A percentile compares a stretch with the other conserved stretches of the same genome.
These are phyloP conservation scores for Halcyon smyrnensis DNA, from an alignment of 2,797 vertebrate genomes.

Conservation along the genomic window DNA sequence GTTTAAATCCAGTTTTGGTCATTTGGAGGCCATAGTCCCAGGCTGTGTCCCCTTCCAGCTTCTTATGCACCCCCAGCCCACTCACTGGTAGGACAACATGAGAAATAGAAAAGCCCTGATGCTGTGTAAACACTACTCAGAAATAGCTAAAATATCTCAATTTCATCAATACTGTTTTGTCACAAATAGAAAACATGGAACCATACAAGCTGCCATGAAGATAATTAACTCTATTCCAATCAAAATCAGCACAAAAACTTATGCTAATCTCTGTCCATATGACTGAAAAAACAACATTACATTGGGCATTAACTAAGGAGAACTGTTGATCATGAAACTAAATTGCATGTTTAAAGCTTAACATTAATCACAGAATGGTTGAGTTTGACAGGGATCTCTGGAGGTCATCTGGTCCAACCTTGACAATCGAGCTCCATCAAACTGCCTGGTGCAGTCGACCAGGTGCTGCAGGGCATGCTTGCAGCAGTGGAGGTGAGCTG, in stretches of 20 bases:
- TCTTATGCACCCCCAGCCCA: neutral
- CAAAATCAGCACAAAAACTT: no score
- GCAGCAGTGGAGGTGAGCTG: no score
- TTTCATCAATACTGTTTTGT: neutral
- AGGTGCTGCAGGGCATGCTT: no score
- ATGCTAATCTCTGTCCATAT: neutral
- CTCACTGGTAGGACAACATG: no score
- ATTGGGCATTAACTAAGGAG: neutral
- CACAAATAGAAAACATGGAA: neutral
- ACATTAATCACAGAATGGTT: neutral
- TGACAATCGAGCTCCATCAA: no score
- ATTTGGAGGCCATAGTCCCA: neutral
- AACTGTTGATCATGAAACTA: neutral
- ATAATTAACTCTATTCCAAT: neutral
- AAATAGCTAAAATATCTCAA: neutral
- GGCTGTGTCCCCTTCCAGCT: neutral
- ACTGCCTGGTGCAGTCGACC: no score
- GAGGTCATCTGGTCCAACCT: neutral
- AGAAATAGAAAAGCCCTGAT: neutral
- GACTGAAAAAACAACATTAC: neutral
- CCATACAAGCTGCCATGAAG: neutral
- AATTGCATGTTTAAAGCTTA: neutral
- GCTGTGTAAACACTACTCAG: neutral
- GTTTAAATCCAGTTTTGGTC: neutral
- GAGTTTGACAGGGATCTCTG: neutral